These are phyloP conservation scores for Hydriomena furcata DNA, from an alignment of 2,888 invertebrate genomes.

Conservation along the genomic window DNA sequence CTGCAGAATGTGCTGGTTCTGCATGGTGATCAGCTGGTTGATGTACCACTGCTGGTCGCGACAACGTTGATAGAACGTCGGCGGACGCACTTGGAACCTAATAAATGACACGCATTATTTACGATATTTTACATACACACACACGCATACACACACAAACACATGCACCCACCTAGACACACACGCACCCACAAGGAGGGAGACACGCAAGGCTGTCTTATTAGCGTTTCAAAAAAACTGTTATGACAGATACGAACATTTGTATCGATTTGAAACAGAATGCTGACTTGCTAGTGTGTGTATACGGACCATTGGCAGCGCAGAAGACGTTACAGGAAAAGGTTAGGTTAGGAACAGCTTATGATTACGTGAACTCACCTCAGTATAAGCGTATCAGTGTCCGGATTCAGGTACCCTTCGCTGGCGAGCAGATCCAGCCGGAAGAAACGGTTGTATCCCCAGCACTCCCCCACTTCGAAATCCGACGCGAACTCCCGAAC, in stretches of 20 bases:
- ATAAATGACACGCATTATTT: constrained; percentile 1
- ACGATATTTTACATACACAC: no score
- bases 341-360: no score
- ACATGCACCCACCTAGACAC: no score
- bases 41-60: constrained; percentile 97
- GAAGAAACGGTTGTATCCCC: constrained; percentile 98
- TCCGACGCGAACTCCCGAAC: constrained; percentile 97
- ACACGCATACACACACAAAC: no score
- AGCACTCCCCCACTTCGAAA: constrained; percentile 98
- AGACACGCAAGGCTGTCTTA: no score
- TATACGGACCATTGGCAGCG: no score
- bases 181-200: no score
- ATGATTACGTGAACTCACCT: constrained; percentile 82
- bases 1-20: constrained; percentile 91
- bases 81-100: constrained; percentile 95
- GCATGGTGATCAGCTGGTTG: constrained; percentile 90
- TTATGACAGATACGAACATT: no score
- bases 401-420: constrained; percentile 94
- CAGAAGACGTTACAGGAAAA: no score
- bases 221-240: no score
- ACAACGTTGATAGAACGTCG: constrained; percentile 96
- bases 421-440: constrained; percentile 93
- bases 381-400: constrained; percentile 92
- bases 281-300: no score
- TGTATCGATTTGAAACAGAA: no score